Conservation (phyloP, 2,113 vertebrate species). For the Haemorhous mexicanus region DNA sequence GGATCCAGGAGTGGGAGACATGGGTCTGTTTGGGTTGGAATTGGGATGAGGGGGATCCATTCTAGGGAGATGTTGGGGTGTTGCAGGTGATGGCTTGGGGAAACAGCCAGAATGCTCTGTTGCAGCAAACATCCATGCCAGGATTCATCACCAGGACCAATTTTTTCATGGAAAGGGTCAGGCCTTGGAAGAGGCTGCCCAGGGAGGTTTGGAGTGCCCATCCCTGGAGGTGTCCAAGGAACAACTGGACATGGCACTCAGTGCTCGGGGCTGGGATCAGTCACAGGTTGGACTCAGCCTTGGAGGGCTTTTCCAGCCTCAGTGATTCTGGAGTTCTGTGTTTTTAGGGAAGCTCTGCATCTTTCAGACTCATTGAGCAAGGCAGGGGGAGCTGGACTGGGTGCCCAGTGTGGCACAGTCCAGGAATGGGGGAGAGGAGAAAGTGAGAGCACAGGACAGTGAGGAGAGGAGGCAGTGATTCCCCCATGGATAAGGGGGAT, state of each 20-base stretch:
- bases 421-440: neutral
- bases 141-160: neutral
- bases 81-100: neutral
- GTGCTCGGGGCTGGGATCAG: accelerated
- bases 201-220: neutral
- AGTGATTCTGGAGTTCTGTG: neutral
- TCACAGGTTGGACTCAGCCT: neutral
- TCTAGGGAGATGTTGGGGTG: neutral
- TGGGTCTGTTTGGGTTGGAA: neutral
- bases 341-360: neutral
- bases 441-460: neutral
- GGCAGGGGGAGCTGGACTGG: neutral
- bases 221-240: neutral
- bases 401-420: neutral
- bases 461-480: neutral
- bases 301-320: neutral
- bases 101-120: accelerated
- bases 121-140: accelerated
- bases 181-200: neutral
- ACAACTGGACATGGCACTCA: accelerated
- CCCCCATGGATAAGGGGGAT: neutral
- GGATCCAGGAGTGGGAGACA: neutral
- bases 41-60: neutral
- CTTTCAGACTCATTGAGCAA: accelerated
- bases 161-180: neutral